A percentile compares a stretch with the other conserved stretches of the same genome.
These are phyloP conservation scores for Scaptomyza cyrtandrae DNA, from an alignment of 2,888 invertebrate species.

Conservation along the genomic window DNA sequence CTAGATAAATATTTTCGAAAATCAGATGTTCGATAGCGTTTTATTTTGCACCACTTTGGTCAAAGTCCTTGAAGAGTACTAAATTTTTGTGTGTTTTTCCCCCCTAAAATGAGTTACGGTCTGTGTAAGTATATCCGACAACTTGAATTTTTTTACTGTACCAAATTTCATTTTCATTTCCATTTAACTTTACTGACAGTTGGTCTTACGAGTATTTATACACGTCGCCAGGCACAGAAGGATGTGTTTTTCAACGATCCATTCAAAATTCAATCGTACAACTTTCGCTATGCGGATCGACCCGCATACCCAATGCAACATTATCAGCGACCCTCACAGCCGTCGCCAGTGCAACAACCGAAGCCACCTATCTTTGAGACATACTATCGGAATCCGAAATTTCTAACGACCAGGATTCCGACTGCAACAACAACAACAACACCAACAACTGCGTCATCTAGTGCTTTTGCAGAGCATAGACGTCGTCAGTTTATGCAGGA, in stretches of 20 bases:
- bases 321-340: conserved; percentile 39
- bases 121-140: conserved; percentile 42
- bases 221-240: conserved; percentile 47
- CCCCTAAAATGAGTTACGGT: conserved; percentile 53
- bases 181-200: conserved; percentile 21
- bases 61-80: conserved; percentile 17
- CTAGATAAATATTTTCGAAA: conserved; percentile 17
- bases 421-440: not conserved
- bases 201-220: conserved; percentile 38
- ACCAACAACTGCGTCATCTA: conserved; percentile 1
- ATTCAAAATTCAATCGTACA: conserved; percentile 82
- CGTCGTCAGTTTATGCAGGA: conserved; percentile 62
- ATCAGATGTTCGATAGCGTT: conserved; percentile 26
- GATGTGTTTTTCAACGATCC: conserved; percentile 81
- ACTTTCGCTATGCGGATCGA: conserved; percentile 80
- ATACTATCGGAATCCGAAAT: conserved; percentile 74
- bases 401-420: conserved; percentile 21
- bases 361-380: conserved; percentile 54
- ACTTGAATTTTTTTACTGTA: not conserved
- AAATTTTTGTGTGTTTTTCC: conserved; percentile 42
- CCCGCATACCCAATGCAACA: conserved; percentile 61
- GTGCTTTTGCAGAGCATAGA: conserved; percentile 57
- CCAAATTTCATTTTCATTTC: not conserved
- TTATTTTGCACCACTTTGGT: conserved; percentile 39
- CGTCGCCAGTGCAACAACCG: not conserved